These are phyloP conservation scores for Dendrocincla tyrannina DNA, from an alignment of 2,797 vertebrate species.

Conservation along the genomic window DNA sequence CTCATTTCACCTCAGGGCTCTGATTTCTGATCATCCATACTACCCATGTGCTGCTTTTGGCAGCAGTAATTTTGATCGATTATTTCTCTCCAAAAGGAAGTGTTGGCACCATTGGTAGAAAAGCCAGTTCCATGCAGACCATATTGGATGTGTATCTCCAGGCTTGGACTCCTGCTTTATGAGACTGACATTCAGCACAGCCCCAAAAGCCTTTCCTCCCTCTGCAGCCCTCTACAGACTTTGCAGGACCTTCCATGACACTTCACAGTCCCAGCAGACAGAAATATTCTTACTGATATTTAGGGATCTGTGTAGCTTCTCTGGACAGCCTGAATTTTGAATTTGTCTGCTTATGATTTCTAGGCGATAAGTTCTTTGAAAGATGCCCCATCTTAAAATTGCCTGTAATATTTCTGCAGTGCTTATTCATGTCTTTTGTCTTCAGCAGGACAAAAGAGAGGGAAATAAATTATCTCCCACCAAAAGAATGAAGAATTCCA, in stretches of 20 bases:
- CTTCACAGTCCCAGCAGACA: neutral
- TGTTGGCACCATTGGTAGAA: neutral
- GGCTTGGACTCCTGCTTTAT: neutral
- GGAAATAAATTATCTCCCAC: neutral
- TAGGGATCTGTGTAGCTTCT: neutral
- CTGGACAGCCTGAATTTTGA: neutral
- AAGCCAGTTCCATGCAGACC: neutral
- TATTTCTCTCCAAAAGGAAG: neutral
- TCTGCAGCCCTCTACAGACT: neutral
- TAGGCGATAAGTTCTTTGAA: neutral
- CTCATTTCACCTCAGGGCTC: neutral
- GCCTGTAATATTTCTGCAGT: neutral
- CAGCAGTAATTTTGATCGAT: neutral
- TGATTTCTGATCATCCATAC: neutral
- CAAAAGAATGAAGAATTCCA: neutral
- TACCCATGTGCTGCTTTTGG: neutral
- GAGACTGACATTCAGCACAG: neutral
- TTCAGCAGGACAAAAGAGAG: neutral
- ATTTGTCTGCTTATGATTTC: neutral
- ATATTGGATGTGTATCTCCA: neutral
- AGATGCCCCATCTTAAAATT: neutral
- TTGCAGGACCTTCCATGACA: neutral
- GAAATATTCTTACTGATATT: neutral
- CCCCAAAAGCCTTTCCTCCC: neutral
- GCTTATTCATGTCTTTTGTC: neutral